Percentiles rank a stretch among this genome's conserved stretches.
These are phyloP conservation scores for Brachymystax lenok DNA, from an alignment of 2,797 vertebrate species.

Conservation along the genomic window DNA sequence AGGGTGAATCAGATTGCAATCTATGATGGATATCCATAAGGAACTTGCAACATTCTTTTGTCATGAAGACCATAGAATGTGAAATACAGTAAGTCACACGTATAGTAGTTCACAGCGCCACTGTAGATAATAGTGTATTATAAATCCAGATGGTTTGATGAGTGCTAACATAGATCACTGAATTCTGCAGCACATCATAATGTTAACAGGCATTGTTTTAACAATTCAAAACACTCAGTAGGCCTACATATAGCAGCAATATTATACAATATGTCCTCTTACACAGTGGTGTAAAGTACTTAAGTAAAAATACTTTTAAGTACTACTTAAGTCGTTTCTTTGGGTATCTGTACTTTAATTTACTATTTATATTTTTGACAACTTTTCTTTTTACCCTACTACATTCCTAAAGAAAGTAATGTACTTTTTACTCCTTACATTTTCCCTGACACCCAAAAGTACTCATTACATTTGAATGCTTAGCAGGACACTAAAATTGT, in stretches of 20 bases:
- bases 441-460: too few relatives aligned
- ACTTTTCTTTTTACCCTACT: too few relatives aligned
- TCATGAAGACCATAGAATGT: not conserved
- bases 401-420: too few relatives aligned
- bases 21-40: constrained; percentile 11
- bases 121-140: not conserved
- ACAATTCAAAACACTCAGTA: not conserved
- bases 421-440: too few relatives aligned
- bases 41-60: not conserved
- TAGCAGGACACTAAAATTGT: too few relatives aligned
- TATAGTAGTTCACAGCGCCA: not conserved
- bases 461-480: too few relatives aligned
- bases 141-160: not conserved
- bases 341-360: too few relatives aligned
- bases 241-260: constrained; percentile 35
- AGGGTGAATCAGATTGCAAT: constrained; percentile 35
- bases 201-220: not conserved
- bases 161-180: constrained; percentile 23
- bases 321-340: too few relatives aligned
- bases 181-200: not conserved
- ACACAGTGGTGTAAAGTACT: too few relatives aligned
- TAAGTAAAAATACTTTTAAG: too few relatives aligned
- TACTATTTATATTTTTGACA: too few relatives aligned
- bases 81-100: not conserved
- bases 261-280: not conserved